Base-by-base conservation (phyloP, 2,888 invertebrate species). In the Oscheius sp. region DNA sequence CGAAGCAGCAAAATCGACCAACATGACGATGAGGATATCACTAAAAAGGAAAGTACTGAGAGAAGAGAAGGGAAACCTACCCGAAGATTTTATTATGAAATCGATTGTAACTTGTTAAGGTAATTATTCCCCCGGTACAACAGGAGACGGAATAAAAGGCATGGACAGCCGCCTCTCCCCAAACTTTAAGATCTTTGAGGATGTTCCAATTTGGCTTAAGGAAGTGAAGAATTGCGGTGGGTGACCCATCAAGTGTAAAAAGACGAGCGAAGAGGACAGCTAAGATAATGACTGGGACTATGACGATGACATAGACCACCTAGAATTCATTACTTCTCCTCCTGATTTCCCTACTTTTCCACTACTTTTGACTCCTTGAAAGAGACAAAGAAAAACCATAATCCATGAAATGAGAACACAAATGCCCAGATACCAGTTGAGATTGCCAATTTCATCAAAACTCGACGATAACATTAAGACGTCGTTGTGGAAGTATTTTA, bases 121-220 rank as follows among this genome's bases (percentile, higher is more conserved):
- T 93, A 63, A 93, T 92, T 14, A 93, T 89, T 41, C 93, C 93
- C 59, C 93, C 93, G 91, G 93, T 93, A 61, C 93, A 92, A 2
- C 92, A 92, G 81, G 92, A 92, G 26, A 93, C 87, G 0, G 93
- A 92, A 86, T 93, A 94, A 87, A 94, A 93, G 83, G 93, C 93
- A 87, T 93, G 93, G 24, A 92, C 92, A 0, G 92, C 92, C 0
- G 92, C 92, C 85, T 92, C 92, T 50, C 92, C 92, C 92, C 92
- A 92, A 14, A 92, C 88, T 80, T 91, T 91, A 5, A 92, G 91
- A 82, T 92, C 92, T 33, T 89, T 62, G 24, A 84, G 69, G 9
- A 79, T 75, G 14, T 44, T 50, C 78, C 80, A 85, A 30, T 80
- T 67, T 1, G 93, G 93, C 47, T 91, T 92, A 59, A 93, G 88